Evolutionary conservation across 2,797 vertebrate genomes (phyloP), one percentile per base, ranked within the genome.

Genomic region (Sebastes hubbsi): DNA sequence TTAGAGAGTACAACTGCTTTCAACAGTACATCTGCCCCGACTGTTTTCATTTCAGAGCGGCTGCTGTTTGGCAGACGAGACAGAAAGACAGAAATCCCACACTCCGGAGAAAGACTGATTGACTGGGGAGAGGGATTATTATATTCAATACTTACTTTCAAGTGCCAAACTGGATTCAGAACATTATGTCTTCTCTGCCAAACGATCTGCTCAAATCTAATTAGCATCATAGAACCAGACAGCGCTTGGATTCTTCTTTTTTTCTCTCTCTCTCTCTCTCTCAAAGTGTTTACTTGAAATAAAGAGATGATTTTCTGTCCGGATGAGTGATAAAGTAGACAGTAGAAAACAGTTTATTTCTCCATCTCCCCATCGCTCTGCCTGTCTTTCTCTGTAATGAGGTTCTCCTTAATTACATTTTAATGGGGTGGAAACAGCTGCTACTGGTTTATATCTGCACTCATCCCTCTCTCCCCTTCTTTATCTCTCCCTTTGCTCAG

Each of bases 381-480:
- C 72, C 80, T 89, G 80, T 89, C 89, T 90, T 69, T 79, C 64
- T 77, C 75, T 75, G 72, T 93, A 92, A 93, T 90, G 89, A 93
- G 87, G 55, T 88, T 89, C 86, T 84, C 58, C 83, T 90, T 92
- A 91, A 94, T 92, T 93, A 91, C 91, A 89, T 94, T 94, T 91
- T 92, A 93, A 93, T 93, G 81, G 82, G 81, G 83, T 91, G 78
- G 84, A 90, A 92, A 88, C 90, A 90, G 88, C 87, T 91, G 92
- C 85, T 80, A 63, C 75, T 86, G 84, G 78, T 89, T 90, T 90
- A 74, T 80, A 78, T 78, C 80, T 69, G 36, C 32, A 3, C 75
- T 86, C 80, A 68, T 65, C 83, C 62, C 72, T 75, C 69, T 63
- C 30, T 84, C 34, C 72, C 63, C 70, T 58, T 62, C 34, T 38